Conservation (phyloP, 2,888 invertebrate genomes). For the Andrena hattorfiana region DNA sequence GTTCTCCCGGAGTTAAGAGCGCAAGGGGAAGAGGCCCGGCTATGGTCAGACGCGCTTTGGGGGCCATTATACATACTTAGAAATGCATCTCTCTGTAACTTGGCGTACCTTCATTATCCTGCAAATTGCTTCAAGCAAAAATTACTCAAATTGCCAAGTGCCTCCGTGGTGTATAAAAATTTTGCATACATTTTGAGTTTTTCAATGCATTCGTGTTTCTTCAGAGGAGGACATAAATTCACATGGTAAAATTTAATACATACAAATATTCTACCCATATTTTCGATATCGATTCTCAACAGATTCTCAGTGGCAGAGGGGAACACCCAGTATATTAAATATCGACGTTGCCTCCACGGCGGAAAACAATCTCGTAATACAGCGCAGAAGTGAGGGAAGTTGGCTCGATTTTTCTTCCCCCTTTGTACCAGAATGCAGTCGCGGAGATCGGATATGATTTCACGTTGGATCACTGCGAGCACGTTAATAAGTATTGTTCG, state of each 20-base stretch:
- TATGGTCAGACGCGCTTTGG: constrained; percentile 3
- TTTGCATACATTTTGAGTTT: no score
- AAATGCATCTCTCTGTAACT: not conserved
- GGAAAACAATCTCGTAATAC: constrained; percentile 33
- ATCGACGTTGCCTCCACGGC: constrained; percentile 5
- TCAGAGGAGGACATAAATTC: no score
- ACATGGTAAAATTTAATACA: no score
- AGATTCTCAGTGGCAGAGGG: not conserved
- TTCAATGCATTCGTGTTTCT: no score
- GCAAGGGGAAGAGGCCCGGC: not conserved
- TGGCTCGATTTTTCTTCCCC: constrained; percentile 15
- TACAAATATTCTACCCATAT: not conserved
- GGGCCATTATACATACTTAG: not conserved
- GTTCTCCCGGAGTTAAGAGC: not conserved
- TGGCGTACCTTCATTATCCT: not conserved
- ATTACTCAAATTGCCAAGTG: not conserved
- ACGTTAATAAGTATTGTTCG: constrained; percentile 28
- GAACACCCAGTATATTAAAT: not conserved
- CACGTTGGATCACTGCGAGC: not conserved
- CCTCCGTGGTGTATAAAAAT: not conserved
- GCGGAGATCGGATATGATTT: constrained; percentile 1
- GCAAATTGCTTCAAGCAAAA: not conserved
- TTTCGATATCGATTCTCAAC: not conserved
- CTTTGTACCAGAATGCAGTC: not conserved
- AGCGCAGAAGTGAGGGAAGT: not conserved